These are phyloP conservation scores for Myotis findleyi DNA, from an alignment of 2,797 vertebrate genomes.

Conservation along the genomic window DNA sequence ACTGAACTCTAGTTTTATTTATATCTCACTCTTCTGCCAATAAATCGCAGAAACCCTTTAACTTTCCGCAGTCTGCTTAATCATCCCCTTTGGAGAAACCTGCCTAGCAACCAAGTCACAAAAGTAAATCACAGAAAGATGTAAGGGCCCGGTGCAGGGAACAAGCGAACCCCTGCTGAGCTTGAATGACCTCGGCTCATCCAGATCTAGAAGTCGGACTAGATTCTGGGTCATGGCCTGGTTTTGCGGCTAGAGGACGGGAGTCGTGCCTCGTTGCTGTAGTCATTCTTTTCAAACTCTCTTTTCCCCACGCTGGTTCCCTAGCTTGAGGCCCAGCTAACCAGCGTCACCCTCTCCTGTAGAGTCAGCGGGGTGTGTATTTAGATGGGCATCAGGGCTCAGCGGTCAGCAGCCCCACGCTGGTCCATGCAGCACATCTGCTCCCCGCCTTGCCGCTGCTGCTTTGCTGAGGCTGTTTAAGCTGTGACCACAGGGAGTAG, in stretches of 20 bases:
- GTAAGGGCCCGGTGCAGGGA: neutral
- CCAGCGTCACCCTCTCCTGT: neutral
- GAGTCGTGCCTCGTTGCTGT: neutral
- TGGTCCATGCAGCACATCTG: neutral
- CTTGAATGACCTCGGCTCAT: neutral
- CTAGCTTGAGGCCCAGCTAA: neutral
- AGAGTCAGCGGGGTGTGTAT: neutral
- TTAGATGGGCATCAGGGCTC: too few relatives aligned
- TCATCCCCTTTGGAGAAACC: conserved; percentile 35
- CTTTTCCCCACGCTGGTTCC: neutral
- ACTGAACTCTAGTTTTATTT: neutral
- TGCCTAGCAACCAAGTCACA: neutral
- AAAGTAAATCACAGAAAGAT: conserved; percentile 21
- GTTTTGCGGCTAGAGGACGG: neutral
- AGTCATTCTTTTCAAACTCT: neutral
- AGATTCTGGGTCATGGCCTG: conserved; percentile 56
- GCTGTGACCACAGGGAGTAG: neutral
- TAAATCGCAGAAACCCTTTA: conserved; percentile 20
- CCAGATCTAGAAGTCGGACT: neutral
- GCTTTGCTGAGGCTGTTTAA: neutral
- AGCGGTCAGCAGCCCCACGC: neutral
- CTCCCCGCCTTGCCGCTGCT: neutral
- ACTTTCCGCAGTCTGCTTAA: neutral
- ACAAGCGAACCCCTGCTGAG: neutral
- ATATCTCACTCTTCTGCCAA: neutral